phyloP scores from a whole-genome alignment of 2,888 invertebrate genomes.

The Pollenia labialis region DNA sequence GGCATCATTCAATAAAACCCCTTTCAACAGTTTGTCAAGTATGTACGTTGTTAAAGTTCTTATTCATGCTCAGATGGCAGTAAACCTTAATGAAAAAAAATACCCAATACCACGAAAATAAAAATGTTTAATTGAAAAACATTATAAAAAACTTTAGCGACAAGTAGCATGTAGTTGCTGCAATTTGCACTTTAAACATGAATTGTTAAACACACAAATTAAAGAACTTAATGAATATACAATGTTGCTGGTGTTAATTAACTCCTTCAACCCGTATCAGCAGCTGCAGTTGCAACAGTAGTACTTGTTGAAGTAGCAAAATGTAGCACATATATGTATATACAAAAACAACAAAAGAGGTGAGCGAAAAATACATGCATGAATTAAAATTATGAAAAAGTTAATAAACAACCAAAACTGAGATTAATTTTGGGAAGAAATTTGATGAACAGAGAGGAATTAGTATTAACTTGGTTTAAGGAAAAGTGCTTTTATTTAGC shows the following conservation, averaged over 20 bases:
- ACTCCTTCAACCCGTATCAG: neutral
- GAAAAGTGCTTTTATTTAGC: no score
- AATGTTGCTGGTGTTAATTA: conserved; percentile 16
- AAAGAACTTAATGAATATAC: conserved; percentile 10
- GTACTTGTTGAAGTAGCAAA: neutral
- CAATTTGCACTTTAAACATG: conserved; percentile 4
- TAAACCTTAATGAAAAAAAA: neutral
- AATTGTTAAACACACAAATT: neutral
- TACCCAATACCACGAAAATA: neutral
- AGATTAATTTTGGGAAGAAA: no score
- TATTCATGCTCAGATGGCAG: neutral
- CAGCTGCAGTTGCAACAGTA: neutral
- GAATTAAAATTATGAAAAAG: neutral
- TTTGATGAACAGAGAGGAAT: no score
- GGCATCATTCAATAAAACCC: no score
- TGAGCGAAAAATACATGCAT: neutral
- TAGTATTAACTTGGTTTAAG: no score
- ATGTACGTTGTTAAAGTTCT: neutral
- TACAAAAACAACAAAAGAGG: no score
- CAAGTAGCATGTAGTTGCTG: neutral
- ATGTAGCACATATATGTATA: neutral
- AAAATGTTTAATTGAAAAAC: neutral
- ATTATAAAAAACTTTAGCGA: neutral
- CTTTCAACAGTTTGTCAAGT: no score
- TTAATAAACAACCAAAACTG: no score